Conservation (phyloP, 2,888 invertebrate species). For the Platynereis dumerilii region DNA sequence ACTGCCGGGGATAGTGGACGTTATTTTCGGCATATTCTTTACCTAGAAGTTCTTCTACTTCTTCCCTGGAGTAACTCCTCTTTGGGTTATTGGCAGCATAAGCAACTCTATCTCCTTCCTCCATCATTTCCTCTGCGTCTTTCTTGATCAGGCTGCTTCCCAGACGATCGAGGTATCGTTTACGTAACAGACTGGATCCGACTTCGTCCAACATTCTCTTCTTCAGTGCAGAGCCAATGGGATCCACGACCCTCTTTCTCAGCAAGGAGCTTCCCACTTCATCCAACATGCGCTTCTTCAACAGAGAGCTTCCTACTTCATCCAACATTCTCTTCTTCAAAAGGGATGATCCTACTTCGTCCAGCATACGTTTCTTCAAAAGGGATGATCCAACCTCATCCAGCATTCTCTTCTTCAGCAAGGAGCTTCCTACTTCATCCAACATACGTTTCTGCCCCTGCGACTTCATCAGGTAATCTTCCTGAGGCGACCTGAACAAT, state of each 20-base stretch:
- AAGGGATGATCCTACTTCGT: constrained; percentile 18
- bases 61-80: neutral
- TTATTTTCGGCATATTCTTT: no score
- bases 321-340: constrained; percentile 17
- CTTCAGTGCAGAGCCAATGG: neutral
- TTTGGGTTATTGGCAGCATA: neutral
- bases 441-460: neutral
- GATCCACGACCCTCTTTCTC: neutral
- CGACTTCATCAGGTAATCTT: no score
- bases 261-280: neutral
- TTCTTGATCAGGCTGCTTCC: constrained; percentile 7
- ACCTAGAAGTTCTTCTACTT: no score
- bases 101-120: neutral
- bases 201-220: constrained; percentile 3
- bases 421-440: constrained; percentile 5
- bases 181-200: neutral
- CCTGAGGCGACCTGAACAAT: no score
- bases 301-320: neutral
- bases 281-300: constrained; percentile 5
- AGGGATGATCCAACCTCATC: constrained; percentile 20
- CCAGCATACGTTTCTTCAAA: constrained; percentile 21
- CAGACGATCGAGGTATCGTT: neutral
- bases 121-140: neutral
- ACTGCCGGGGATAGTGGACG: neutral
- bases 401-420: constrained; percentile 18